phyloP scores from a whole-genome alignment of 1,140 invertebrate genomes.

The Panagrolaimus sp. region DNA sequence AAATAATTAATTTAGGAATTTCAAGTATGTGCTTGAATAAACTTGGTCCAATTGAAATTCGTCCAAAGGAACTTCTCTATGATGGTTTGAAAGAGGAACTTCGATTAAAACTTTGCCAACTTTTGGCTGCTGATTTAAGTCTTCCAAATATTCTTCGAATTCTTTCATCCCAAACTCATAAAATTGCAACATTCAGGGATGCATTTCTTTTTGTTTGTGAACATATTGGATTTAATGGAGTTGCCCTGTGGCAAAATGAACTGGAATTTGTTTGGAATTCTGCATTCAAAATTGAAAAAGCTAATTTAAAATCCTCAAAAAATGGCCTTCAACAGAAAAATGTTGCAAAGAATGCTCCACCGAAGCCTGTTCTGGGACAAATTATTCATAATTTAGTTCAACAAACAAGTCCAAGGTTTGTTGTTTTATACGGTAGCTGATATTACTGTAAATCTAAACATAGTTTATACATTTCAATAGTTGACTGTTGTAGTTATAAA shows the following conservation, averaged over 20 bases:
- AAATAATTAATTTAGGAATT: slow-evolving; percentile 26
- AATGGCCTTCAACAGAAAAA: not conserved
- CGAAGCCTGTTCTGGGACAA: slow-evolving; percentile 1
- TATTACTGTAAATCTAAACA: no score
- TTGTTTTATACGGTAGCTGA: no score
- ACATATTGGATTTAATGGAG: slow-evolving; percentile 45
- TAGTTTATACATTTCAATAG: no score
- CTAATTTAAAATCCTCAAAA: not conserved
- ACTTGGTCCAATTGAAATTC: slow-evolving; percentile 37
- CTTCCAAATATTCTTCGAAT: slow-evolving; percentile 28
- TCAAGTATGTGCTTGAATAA: slow-evolving; percentile 42
- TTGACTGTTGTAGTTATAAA: no score
- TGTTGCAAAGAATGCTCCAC: slow-evolving; percentile 1
- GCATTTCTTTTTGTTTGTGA: slow-evolving; percentile 49
- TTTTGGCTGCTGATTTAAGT: slow-evolving; percentile 5
- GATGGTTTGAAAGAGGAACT: slow-evolving; percentile 47
- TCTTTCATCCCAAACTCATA: slow-evolving; percentile 18
- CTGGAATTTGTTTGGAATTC: not conserved
- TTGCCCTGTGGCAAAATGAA: slow-evolving; percentile 7
- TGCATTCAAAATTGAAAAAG: not conserved
- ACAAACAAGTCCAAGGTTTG: slow-evolving; percentile 10
- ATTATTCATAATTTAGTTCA: slow-evolving; percentile 5
- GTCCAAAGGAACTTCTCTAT: slow-evolving; percentile 29
- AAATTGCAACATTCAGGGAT: slow-evolving; percentile 34
- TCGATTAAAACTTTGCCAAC: slow-evolving; percentile 17